Base-by-base conservation (phyloP, 2,888 invertebrate species). In the Mesodorylaimus sp. region DNA sequence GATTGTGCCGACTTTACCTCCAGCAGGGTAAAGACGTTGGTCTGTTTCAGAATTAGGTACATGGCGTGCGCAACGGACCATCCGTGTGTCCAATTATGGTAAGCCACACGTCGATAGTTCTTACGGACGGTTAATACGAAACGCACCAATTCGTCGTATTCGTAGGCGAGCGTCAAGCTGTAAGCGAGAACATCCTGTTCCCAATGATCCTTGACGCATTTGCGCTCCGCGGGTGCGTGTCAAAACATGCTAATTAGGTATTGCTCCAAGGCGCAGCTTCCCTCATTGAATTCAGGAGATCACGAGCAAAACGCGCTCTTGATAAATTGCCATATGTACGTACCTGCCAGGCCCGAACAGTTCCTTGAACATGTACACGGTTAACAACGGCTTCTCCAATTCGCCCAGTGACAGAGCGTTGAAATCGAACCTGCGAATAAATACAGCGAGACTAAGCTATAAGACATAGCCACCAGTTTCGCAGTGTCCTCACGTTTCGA, bases 61-160 rank as follows among this genome's bases (percentile, higher is more conserved):
- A 83, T 82, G 21, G 80, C 77, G 60, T 85, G 82, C 1, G 84
- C 83, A 0, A 85, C 85, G 0, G 83, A 78, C 74, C 84, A 85
- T 0, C 82, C 85, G 62, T 86, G 85, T 25, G 79, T 79, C 78
- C 84, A 86, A 66, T 85, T 86, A 65, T 86, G 85, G 63, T 85
- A 85, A 0, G 83, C 81, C 0, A 84, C 83, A 27, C 77, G 71
- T 7, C 85, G 73, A 64, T 86, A 85, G 69, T 85, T 85, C 66
- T 83, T 85, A 62, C 78, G 76, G 2, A 85, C 83, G 0, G 84
- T 85, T 57, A 85, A 64, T 1, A 80, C 77, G 62, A 85, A 86
- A 49, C 78, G 73, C 27, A 78, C 74, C 48, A 84, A 65, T 45
- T 77, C 77, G 55, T 75, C 76, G 25, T 74, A 66, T 58, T 84